Percentiles rank a stretch among this genome's conserved stretches.
These are phyloP conservation scores for Tuberolachnus salignus DNA, from an alignment of 2,888 invertebrate species.

Conservation along the genomic window DNA sequence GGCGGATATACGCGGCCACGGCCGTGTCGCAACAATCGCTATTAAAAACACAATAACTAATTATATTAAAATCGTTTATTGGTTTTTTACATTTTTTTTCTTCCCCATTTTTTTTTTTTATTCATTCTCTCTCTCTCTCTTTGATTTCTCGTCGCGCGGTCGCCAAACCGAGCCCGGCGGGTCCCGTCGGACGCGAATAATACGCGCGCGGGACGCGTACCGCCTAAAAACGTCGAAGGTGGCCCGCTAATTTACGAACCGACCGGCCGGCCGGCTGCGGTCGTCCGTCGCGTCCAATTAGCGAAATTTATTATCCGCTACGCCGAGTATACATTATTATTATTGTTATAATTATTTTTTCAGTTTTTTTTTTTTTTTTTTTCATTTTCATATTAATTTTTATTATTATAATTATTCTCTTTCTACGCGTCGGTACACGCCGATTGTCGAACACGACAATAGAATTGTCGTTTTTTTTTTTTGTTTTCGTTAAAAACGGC, in stretches of 20 bases:
- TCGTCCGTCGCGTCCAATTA: conserved; percentile 44
- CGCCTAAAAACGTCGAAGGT: too few species aligned
- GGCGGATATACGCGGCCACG: too few species aligned
- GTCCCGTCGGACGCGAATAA: too few species aligned
- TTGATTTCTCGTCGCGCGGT: too few species aligned
- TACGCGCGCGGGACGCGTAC: too few species aligned
- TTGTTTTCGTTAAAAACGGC: too few species aligned
- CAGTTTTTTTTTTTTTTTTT: background rate
- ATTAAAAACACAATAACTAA: conserved; percentile 30
- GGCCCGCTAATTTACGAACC: conserved; percentile 43
- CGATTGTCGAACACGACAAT: too few species aligned
- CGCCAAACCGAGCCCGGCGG: background rate
- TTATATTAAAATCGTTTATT: background rate
- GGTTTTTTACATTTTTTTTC: background rate
- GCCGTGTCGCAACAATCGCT: conserved; percentile 24
- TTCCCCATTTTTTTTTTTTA: background rate
- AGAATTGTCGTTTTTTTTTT: too few species aligned
- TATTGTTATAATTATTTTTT: background rate
- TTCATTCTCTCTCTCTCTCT: background rate
- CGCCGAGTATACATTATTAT: too few species aligned
- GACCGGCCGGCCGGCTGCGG: background rate
- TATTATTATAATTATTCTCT: too few species aligned
- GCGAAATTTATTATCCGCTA: conserved; percentile 43
- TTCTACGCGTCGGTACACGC: too few species aligned
- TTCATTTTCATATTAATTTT: too few species aligned